Evolutionary conservation across 2,888 invertebrate genomes (phyloP), one percentile per base, ranked within the genome.

Genomic region (Muscina levida): DNA sequence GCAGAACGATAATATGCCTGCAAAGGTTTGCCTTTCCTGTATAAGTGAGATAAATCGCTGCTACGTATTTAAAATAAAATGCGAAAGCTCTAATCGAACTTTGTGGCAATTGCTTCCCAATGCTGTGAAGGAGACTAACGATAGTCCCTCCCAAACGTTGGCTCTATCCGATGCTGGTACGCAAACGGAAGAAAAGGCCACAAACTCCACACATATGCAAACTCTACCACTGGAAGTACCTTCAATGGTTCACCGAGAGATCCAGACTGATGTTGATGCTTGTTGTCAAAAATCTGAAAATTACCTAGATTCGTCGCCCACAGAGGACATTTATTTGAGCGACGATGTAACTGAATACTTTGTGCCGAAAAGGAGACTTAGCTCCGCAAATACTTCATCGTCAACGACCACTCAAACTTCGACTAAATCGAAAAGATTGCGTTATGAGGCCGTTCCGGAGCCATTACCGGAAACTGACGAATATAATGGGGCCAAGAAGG

Each of bases 41-140:
- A 87, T 91, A 4, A 88, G 88, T 46, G 89, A 91, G 78, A 90
- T 91, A 2, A 90, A 90, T 83, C 87, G 87, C 2, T 89, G 90
- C 48, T 89, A 86, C 57, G 87, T 89, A 0, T 91, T 91, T 70
- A 91, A 90, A 82, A 86, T 89, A 11, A 90, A 89, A 77, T 91
- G 90, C 62, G 89, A 90, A 68, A 90, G 87, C 42, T 89, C 90
- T 0, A 88, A 89, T 42, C 85, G 86, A 31, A 89, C 90, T 0
- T 82, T 91, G 15, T 86, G 88, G 13, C 88, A 90, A 59, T 82
- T 90, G 66, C 62, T 91, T 13, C 86, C 86, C 1, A 83, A 87
- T 74, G 86, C 87, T 0, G 51, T 85, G 11, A 86, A 85, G 17
- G 85, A 86, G n/a, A 19, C 59, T 48, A 11, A 71, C 22, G 74